Evolutionary conservation across 2,888 invertebrate species (phyloP), one percentile per base, ranked within the genome.

Genomic region (Campaea margaritaria): DNA sequence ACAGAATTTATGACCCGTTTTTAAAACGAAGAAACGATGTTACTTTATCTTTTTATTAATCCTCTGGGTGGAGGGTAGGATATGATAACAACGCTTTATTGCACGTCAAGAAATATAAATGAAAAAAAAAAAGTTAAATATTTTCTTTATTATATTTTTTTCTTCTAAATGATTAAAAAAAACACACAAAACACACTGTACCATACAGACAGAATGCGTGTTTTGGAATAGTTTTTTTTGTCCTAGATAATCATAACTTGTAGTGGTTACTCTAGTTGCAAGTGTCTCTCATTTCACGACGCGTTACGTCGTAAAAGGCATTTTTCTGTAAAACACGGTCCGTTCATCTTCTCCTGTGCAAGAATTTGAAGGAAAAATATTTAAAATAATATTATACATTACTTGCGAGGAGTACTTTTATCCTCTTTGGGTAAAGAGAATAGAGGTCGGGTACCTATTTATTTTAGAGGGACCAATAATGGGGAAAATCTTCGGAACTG

Each of bases 291-390:
- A 47, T 61, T 61, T 51, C 50, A 61, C 60, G 60, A 61, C 60
- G 60, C 60, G 60, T 61, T 56, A 51, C 51, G 39, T 39, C 60
- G 51, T 61, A 55, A 54, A 54, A 54, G 68, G 58, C 64, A 66
- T 68, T 67, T 68, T 68, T 63, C 61, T 51, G 50, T 67, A 56
- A 59, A 66, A 63, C 64, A 42, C 53, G 47, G 66, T 56, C 57
- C 43, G 46, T 56, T 54, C 43, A 43, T 64, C 58, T 61, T 57
- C 59, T 47, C 57, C 60, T 64, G 53, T 59, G 56, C 49, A 52
- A 42, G 53, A 63, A 65, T 68, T 65, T 64, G 21, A 52, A 50
- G 58, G 47, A 55, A 50, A 48, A 62, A 64, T 57, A 50, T 60
- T 64, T 44, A 47, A 36, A 38, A 46, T 47, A 58, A 60, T 67